Evolutionary conservation across 2,113 vertebrate species (phyloP).

Genomic region (Edolisoma coerulescens): DNA sequence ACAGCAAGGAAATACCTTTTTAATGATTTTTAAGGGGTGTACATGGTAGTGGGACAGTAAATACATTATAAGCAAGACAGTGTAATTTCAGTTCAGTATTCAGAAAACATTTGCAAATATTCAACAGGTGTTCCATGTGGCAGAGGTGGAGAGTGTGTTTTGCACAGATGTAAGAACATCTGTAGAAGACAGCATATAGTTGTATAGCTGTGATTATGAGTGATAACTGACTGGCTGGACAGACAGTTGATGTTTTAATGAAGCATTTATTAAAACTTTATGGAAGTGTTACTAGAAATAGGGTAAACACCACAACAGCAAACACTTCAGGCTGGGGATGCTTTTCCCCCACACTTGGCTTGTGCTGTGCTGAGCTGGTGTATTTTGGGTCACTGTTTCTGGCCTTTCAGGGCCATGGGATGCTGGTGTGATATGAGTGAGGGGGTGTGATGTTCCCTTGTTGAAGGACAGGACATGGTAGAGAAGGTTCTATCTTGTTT

Average conservation of each 20-base stretch:
- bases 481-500: not conserved
- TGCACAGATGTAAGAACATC: slow-evolving; percentile 28
- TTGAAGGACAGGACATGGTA: not conserved
- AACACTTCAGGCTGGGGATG: not conserved
- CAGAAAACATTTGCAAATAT: not conserved
- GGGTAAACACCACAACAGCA: not conserved
- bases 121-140: not conserved
- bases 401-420: not conserved
- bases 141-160: not conserved
- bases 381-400: not conserved
- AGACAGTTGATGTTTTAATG: not conserved
- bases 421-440: not conserved
- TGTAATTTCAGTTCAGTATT: not conserved
- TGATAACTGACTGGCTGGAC: slow-evolving; percentile 23
- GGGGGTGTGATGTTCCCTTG: not conserved
- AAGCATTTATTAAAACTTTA: not conserved
- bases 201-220: not conserved
- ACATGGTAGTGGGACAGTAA: not conserved
- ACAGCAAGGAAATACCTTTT: not conserved
- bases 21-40: not conserved
- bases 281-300: not conserved
- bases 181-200: not conserved
- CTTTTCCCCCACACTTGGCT: not conserved
- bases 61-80: not conserved
- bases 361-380: not conserved